Evolutionary conservation across 2,113 vertebrate species (phyloP), one percentile per base, ranked within the genome.

Genomic region (Hydrolagus affinis): DNA sequence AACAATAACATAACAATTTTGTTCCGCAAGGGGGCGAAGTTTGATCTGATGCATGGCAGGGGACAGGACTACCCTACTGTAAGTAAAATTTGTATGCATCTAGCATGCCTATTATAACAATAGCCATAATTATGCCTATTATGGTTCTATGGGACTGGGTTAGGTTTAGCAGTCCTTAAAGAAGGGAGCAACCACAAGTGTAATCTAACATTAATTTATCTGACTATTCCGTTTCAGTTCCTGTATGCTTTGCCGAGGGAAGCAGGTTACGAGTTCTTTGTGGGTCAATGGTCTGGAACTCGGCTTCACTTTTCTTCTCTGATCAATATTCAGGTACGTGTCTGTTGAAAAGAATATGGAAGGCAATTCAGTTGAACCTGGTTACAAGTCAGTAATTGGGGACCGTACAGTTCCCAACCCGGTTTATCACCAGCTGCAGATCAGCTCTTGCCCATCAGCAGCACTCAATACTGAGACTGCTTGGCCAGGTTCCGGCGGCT

Each of bases 301-400:
- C 92, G 98, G 88, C 91, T 99, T 44, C 97, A 99, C 88, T 98
- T 99, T 89, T 97, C 96, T 86, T 96, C 98, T 12, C 93, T 99
- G 83, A 97, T 98, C 89, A 99, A 99, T 19, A 87, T 98, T 87
- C 96, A 99, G 96, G 97, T 98, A 89, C 78, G 91, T 70, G n/a
- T 73, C 30, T 56, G 10, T 71, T 3, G n/a, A 70, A 21, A 19
- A 59, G 28, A 10, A 23, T 7, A 8, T 44, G 8, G 2, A 44
- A 23, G n/a, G 11, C 44, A 57, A 28, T 69, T 11, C n/a, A 32
- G 44, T 44, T 44, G 44, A 44, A 44, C 44, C 1, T 44, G 1
- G 44, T 44, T 44, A 44, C 6, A 44, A 44, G 44, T 44, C 44
- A 44, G 44, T 44, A 44, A 44, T 44, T 44, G 44, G 44, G 6